These are phyloP conservation scores for Delichon dasypus DNA, from an alignment of 2,797 vertebrate genomes.

Conservation along the genomic window DNA sequence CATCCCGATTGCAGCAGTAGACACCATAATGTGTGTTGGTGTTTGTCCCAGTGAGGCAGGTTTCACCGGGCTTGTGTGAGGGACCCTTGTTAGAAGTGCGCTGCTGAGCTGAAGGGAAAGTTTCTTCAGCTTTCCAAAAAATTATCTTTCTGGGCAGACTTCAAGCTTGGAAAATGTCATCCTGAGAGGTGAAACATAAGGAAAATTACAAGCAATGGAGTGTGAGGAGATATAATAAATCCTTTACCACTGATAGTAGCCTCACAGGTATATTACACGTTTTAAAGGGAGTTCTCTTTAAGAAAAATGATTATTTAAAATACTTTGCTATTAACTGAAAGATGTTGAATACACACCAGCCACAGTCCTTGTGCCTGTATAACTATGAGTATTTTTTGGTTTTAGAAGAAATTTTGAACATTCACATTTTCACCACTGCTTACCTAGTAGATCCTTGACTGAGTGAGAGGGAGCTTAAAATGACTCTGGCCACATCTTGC, in stretches of 20 bases:
- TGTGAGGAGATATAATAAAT: neutral
- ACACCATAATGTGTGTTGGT: neutral
- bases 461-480: neutral
- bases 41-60: neutral
- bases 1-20: neutral
- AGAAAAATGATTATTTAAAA: neutral
- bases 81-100: neutral
- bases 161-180: neutral
- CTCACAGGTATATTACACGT: neutral
- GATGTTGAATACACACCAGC: neutral
- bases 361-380: neutral
- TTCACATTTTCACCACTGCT: neutral
- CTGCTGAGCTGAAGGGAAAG: neutral
- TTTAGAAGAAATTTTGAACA: neutral
- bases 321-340: neutral
- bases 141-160: neutral
- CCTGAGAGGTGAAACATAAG: neutral
- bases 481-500: neutral
- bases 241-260: neutral
- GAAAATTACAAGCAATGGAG: neutral
- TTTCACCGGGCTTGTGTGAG: neutral
- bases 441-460: neutral
- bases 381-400: neutral
- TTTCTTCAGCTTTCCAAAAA: slow-evolving; percentile 4
- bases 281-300: neutral